Evolutionary conservation across 2,888 invertebrate genomes (phyloP).

Genomic region (Coenonympha glycerion): DNA sequence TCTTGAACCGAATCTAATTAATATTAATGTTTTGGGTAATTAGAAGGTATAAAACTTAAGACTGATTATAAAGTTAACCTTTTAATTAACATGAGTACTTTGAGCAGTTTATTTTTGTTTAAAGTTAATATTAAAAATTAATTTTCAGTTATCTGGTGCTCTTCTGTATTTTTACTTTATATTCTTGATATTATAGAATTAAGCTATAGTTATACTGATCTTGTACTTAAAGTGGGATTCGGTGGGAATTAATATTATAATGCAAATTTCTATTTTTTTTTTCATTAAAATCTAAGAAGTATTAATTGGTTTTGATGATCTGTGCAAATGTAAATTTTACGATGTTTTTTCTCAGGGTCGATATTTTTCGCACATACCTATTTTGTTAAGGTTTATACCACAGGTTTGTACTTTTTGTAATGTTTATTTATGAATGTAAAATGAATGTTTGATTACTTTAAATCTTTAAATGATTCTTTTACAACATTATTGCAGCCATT

Average conservation of each 20-base stretch:
- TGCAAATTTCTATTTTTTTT: too few species aligned
- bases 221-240: too few species aligned
- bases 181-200: slow-evolving; percentile 18
- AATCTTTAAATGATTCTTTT: too few species aligned
- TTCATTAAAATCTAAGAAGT: not conserved
- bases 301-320: not conserved
- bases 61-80: slow-evolving; percentile 44
- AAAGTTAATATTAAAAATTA: not conserved
- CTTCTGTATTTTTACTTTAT: slow-evolving; percentile 13
- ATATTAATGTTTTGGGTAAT: too few species aligned
- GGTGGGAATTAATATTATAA: too few species aligned
- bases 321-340: not conserved
- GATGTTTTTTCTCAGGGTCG: not conserved
- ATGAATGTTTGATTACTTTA: slow-evolving; percentile 4
- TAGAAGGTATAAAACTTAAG: slow-evolving; percentile 39
- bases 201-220: slow-evolving; percentile 17
- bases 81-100: slow-evolving; percentile 3
- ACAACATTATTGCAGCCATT: too few species aligned
- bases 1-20: too few species aligned
- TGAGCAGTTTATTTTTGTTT: not conserved
- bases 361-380: too few species aligned
- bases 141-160: slow-evolving; percentile 16
- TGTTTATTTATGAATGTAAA: not conserved
- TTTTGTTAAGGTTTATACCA: not conserved
- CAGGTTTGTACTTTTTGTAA: slow-evolving; percentile 8